phyloP scores from a whole-genome alignment of 2,888 invertebrate species.

The Apotomis turbidana region DNA sequence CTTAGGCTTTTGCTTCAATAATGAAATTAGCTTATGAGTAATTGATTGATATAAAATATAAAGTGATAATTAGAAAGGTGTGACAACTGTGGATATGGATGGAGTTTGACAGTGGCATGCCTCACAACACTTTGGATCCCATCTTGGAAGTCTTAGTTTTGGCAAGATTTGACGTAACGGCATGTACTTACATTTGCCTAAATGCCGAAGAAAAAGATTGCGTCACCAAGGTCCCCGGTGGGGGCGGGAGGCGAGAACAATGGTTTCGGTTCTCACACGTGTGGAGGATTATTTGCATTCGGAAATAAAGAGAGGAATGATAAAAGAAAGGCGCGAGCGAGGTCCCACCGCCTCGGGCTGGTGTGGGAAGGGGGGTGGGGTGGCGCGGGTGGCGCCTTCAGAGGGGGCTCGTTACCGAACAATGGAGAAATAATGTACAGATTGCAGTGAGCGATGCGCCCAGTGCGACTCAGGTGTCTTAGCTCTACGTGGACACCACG shows the following conservation, averaged over 20 bases:
- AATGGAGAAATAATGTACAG: constrained; percentile 85
- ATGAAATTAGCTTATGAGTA: not conserved
- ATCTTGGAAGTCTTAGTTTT: constrained; percentile 13
- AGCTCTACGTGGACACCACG: constrained; percentile 73
- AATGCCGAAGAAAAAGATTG: constrained; percentile 82
- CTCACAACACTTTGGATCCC: not conserved
- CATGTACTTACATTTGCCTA: constrained; percentile 74
- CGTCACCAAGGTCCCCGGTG: constrained; percentile 82
- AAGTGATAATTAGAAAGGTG: not conserved
- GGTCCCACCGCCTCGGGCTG: constrained; percentile 82
- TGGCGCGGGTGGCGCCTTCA: constrained; percentile 56
- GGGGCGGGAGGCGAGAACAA: constrained; percentile 81
- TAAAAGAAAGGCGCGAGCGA: constrained; percentile 84
- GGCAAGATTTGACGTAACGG: constrained; percentile 29
- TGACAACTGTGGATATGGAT: not conserved
- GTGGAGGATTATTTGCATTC: constrained; percentile 85
- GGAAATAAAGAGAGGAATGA: constrained; percentile 84
- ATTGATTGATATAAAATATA: not conserved
- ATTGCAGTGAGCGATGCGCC: constrained; percentile 85
- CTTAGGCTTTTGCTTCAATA: no score
- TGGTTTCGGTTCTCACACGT: constrained; percentile 85
- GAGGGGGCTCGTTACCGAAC: constrained; percentile 83
- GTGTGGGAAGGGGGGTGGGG: constrained; percentile 76
- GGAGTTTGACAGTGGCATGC: not conserved
- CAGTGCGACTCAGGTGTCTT: constrained; percentile 81